Evolutionary conservation across 2,113 vertebrate genomes (phyloP).

Genomic region (Corythornis cristatus): DNA sequence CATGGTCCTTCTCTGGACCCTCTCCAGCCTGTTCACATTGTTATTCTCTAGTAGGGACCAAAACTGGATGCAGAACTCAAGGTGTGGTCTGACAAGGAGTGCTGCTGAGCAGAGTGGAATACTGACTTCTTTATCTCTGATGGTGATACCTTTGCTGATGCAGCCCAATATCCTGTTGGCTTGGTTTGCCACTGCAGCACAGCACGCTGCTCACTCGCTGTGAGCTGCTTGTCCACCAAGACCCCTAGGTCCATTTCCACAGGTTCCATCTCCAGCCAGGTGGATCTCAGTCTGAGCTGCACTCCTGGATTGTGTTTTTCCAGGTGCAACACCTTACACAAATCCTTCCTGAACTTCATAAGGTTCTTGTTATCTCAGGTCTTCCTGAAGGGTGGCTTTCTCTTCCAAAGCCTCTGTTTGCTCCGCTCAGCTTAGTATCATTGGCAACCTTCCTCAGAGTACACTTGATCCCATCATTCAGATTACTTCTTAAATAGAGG

Average conservation of each 20-base stretch:
- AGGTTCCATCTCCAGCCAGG: neutral
- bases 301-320: neutral
- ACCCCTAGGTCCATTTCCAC: neutral
- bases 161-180: accelerated
- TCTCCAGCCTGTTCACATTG: neutral
- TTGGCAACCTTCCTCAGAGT: neutral
- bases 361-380: neutral
- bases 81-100: neutral
- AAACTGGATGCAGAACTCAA: neutral
- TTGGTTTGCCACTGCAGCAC: neutral
- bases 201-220: neutral
- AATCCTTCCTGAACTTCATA: neutral
- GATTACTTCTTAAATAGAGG: neutral
- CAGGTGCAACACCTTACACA: neutral
- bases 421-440: neutral
- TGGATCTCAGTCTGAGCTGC: neutral
- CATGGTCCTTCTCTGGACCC: neutral
- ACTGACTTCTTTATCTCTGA: neutral
- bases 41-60: neutral
- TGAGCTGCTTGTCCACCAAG: neutral
- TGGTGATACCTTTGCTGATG: neutral
- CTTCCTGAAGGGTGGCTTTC: neutral
- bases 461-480: neutral
- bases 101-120: neutral
- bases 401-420: neutral